Base-by-base conservation (phyloP, 2,888 invertebrate species). In the Himalopsyche anomala region DNA sequence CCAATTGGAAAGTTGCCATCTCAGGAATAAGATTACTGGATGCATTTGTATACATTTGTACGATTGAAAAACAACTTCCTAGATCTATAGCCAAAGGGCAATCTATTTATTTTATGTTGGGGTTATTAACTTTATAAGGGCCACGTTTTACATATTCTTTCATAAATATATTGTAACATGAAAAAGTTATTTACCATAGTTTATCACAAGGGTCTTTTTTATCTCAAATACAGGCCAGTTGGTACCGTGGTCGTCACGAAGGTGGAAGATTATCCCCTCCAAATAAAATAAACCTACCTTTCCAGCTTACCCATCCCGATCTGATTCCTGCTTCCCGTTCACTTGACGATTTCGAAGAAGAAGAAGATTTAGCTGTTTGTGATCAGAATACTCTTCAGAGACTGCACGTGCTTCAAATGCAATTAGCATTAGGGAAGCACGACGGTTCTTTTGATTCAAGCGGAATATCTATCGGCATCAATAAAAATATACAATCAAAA, bases 171-270 rank as follows among this genome's bases (percentile, higher is more conserved):
- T 69, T 69, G 4, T 28, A 11, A 69, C 9, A 69, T 19, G 6
- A 28, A 69, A 69, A 11, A 5, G 45, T 51, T 51, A 51, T 51
- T 51, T 51, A 74, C 15, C 1, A 36, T 15, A 12, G 74, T 74
- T 12, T 36, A 38, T 74, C 28, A 74, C 15, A 36, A 69, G 74
- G 74, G 15, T 74, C 9, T 74, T 74, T 74, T 74, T 74, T 90
- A 92, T 92, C 90, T 93, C 90, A 92, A 90, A 90, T 91, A 92
- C 93, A 93, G 93, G 93, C 93, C 89, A 91, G 91, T 91, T 92
- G 92, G 90, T 92, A 92, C 90, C 92, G 92, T 89, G 91, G 91
- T 89, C 91, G 92, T 90, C 91, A 90, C 91, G 91, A 91, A 89
- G 91, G 91, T 89, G 91, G 91, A 90, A 91, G 91, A 91, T 91